Evolutionary conservation across 2,888 invertebrate genomes (phyloP), one percentile per base, ranked within the genome.

Genomic region (Monochamus alternatus): DNA sequence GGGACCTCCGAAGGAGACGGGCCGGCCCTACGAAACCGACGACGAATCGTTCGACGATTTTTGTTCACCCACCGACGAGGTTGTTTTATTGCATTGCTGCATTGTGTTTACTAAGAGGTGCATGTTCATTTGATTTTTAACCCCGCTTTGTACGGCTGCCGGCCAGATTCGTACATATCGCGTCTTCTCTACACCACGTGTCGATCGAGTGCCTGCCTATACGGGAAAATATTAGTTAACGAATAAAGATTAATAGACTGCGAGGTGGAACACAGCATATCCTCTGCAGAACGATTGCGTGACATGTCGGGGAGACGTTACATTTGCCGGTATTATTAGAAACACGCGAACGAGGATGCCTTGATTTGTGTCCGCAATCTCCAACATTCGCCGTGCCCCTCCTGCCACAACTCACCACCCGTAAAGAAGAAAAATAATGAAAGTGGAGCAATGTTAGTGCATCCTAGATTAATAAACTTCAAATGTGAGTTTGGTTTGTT

Each of bases 1-100:
- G 63, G 38, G 12, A 52, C 10, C 64, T 9, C 52, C 65, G 12
- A 31, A 44, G 66, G 66, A 32, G 58, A 30, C 71, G 76, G 88
- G 59, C 65, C 58, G 62, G 87, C 85, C 86, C 88, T 79, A 88
- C 87, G 83, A 88, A 68, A 77, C 73, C 76, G 77, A 77, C 64
- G 72, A 75, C 74, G 72, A 75, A 55, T 65, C 52, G 10, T 38
- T 58, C n/a, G 65, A 64, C 43, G 55, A 38, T 14, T 70, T 67
- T 2, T 73, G 14, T 32, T 60, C 73, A 73, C 67, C 73, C n/a
- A 73, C 73, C 67, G 73, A 73, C 22, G 71, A 71, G 73, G 73
- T 73, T 59, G 22, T 66, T 60, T 62, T 12, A 30, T 51, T 31
- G 47, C 67, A 14, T 58, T 43, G 22, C 64, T 52, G n/a, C 4